Percentiles rank a stretch among this genome's conserved stretches.
phyloP scores from a whole-genome alignment of 37 sponge, comb jelly and placozoan genomes.

The Agelas oroides region DNA sequence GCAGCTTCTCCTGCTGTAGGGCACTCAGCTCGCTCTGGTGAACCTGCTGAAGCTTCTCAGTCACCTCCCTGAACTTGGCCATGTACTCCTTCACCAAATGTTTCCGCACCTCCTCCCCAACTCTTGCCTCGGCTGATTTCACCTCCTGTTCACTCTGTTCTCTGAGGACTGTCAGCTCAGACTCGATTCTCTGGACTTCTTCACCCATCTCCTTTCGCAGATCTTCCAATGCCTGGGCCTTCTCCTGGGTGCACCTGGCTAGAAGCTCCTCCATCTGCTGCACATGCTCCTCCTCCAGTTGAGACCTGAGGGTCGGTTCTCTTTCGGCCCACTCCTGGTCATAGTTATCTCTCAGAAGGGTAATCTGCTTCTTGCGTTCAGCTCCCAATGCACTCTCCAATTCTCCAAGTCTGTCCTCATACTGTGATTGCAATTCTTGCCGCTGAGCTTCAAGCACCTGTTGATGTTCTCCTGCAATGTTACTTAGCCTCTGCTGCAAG shows the following conservation, averaged over 20 bases:
- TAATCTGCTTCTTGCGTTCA: conserved; percentile 20
- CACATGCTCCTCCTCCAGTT: conserved; percentile 21
- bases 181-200: background rate
- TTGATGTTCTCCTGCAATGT: background rate
- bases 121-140: background rate
- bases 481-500: background rate
- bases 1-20: conserved; percentile 10
- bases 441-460: background rate
- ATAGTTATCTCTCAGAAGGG: conserved; percentile 4
- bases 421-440: conserved; percentile 9
- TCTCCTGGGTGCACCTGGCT: background rate
- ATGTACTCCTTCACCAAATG: conserved; percentile 32
- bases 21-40: conserved; percentile 38
- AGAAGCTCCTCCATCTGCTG: conserved; percentile 13
- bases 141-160: background rate
- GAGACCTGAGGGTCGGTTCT: background rate
- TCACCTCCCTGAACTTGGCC: conserved; percentile 49
- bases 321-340: conserved; percentile 16
- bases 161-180: background rate
- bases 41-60: conserved; percentile 40
- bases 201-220: background rate
- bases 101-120: background rate
- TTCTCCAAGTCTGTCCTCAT: conserved; percentile 27
- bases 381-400: conserved; percentile 31
- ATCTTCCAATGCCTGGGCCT: conserved; percentile 1